phyloP scores from a whole-genome alignment of 2,888 invertebrate genomes.

The Brachyopa scutellaris region DNA sequence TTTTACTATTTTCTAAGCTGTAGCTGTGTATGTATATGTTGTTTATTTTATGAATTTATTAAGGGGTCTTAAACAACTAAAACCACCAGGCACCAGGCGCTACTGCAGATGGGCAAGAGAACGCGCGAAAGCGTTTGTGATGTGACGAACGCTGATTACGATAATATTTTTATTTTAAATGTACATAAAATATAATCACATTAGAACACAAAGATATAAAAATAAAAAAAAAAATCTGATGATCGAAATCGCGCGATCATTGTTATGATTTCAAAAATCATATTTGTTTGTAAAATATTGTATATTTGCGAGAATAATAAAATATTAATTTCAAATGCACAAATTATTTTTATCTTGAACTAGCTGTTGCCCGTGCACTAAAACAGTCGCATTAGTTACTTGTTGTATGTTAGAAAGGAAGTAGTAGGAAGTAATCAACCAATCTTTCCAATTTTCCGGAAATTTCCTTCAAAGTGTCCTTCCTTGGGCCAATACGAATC shows the following conservation, averaged over 20 bases:
- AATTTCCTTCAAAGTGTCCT: too few relatives aligned
- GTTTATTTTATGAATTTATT: conserved; percentile 43
- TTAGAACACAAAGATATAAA: conserved; percentile 43
- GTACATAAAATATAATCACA: conserved; percentile 66
- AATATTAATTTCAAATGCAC: conserved; percentile 55
- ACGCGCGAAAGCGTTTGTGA: conserved; percentile 21
- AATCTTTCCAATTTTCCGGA: too few relatives aligned
- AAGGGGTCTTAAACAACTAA: conserved; percentile 43
- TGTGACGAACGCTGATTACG: conserved; percentile 31
- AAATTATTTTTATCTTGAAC: too few relatives aligned
- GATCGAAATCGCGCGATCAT: conserved; percentile 21
- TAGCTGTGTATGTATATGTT: conserved; percentile 61
- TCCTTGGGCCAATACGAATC: too few relatives aligned
- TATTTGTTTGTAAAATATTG: conserved; percentile 72
- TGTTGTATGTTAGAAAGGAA: too few relatives aligned
- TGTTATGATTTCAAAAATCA: conserved; percentile 47
- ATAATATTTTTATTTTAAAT: conserved; percentile 51
- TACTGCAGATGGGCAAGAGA: conserved; percentile 28
- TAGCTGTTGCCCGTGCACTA: too few relatives aligned
- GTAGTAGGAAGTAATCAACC: too few relatives aligned
- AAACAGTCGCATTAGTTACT: too few relatives aligned
- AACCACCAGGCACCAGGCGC: too few relatives aligned
- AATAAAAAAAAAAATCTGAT: conserved; percentile 24
- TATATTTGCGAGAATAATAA: conserved; percentile 67
- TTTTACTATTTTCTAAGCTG: conserved; percentile 41